These are phyloP conservation scores for Pachydiplax longipennis DNA, from an alignment of 2,888 invertebrate genomes.

Conservation along the genomic window DNA sequence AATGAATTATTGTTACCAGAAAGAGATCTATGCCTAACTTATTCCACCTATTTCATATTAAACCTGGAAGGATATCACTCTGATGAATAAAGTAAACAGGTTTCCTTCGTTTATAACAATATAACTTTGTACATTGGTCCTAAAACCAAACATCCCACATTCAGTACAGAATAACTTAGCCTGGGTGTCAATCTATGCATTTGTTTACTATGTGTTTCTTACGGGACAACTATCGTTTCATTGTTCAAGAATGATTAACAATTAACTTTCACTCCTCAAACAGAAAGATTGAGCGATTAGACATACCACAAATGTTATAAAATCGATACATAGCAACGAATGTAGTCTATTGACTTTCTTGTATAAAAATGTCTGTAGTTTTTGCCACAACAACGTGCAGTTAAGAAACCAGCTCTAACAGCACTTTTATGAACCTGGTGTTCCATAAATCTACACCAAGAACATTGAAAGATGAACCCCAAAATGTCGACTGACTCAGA, in stretches of 20 bases:
- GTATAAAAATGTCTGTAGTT: constrained; percentile 35
- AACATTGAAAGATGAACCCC: constrained; percentile 18
- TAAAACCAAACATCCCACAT: constrained; percentile 40
- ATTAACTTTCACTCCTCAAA: constrained; percentile 44
- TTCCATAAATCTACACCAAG: constrained; percentile 26
- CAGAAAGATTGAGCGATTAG: constrained; percentile 43
- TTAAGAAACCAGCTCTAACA: constrained; percentile 41
- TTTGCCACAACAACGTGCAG: constrained; percentile 37
- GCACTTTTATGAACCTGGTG: constrained; percentile 21
- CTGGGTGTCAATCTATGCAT: constrained; percentile 37
- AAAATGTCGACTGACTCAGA: background rate
- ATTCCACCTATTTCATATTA: constrained; percentile 21
- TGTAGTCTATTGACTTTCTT: constrained; percentile 39
- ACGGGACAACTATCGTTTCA: constrained; percentile 36
- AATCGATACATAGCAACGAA: constrained; percentile 41
- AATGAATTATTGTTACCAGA: constrained; percentile 40
- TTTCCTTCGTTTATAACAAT: constrained; percentile 32
- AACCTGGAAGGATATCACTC: constrained; percentile 34
- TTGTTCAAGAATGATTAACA: constrained; percentile 38
- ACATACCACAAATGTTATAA: constrained; percentile 43
- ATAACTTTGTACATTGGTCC: constrained; percentile 43
- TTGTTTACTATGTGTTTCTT: constrained; percentile 18
- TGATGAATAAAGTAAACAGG: constrained; percentile 31
- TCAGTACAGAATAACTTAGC: constrained; percentile 37
- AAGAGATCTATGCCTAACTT: constrained; percentile 26